phyloP scores from a whole-genome alignment of 2,888 invertebrate species.

The Mamestra brassicae region DNA sequence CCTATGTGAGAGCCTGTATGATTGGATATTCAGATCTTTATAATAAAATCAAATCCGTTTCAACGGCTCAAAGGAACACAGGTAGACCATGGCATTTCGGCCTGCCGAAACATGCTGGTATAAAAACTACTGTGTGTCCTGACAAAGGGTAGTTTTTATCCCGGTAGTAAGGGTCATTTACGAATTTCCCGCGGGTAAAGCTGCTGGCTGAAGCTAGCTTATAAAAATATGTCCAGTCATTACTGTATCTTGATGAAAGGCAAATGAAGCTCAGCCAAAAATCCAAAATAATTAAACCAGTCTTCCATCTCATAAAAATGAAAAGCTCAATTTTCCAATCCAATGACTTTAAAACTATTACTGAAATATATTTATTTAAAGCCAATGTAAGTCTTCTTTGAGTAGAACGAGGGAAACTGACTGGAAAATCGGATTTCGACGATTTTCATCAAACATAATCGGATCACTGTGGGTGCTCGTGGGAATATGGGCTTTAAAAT shows the following conservation, averaged over 20 bases:
- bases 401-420: conserved; percentile 65
- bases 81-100: no score
- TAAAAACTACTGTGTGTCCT: no score
- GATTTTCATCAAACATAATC: conserved; percentile 73
- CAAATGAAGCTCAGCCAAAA: neutral
- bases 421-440: conserved; percentile 72
- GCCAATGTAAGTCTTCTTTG: conserved; percentile 66
- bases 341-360: conserved; percentile 55
- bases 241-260: neutral
- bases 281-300: neutral
- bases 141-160: no score
- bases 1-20: no score
- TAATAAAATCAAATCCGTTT: no score
- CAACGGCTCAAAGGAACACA: no score
- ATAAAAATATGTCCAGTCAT: neutral
- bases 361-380: conserved; percentile 66
- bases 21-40: no score
- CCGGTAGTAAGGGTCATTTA: neutral
- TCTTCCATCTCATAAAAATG: conserved; percentile 22
- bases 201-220: neutral
- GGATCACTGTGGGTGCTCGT: conserved; percentile 56
- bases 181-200: neutral
- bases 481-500: conserved; percentile 64
- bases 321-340: conserved; percentile 55
- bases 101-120: no score